Evolutionary conservation across 2,888 invertebrate species (phyloP).

Genomic region (Athetis lepigone): DNA sequence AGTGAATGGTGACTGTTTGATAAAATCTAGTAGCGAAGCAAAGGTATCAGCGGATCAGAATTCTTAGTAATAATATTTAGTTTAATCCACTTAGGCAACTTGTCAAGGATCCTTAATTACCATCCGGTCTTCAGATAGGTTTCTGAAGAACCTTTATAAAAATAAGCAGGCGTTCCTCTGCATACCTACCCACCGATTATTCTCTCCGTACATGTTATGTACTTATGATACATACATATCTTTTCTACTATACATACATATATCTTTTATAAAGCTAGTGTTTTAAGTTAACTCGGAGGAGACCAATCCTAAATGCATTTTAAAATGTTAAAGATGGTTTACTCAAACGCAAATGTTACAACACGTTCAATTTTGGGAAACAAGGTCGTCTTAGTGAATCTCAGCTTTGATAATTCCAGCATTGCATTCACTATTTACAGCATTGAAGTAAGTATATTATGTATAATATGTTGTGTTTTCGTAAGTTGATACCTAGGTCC

Average conservation of each 20-base stretch:
- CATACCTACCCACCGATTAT: neutral
- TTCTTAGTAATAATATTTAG: neutral
- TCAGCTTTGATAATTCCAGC: conserved; percentile 30
- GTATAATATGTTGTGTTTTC: too few relatives aligned
- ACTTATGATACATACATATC: too few relatives aligned
- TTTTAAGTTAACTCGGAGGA: neutral
- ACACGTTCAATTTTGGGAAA: conserved; percentile 44
- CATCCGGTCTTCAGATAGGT: neutral
- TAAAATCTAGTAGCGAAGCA: too few relatives aligned
- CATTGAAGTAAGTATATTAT: conserved; percentile 22
- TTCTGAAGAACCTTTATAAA: neutral
- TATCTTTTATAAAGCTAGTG: conserved; percentile 7
- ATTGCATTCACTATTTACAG: conserved; percentile 52
- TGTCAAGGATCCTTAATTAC: neutral
- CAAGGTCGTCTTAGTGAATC: conserved; percentile 47
- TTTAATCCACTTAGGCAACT: neutral
- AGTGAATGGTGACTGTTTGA: too few relatives aligned
- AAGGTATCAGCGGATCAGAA: too few relatives aligned
- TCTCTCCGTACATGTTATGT: neutral
- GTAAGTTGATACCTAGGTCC: neutral
- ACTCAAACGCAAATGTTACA: conserved; percentile 37
- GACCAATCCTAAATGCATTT: conserved; percentile 14
- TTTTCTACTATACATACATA: too few relatives aligned
- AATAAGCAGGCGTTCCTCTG: too few relatives aligned
- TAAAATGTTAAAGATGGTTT: conserved; percentile 37